Conservation (phyloP, 2,888 invertebrate genomes). For the Malthinus seriepunctatus region DNA sequence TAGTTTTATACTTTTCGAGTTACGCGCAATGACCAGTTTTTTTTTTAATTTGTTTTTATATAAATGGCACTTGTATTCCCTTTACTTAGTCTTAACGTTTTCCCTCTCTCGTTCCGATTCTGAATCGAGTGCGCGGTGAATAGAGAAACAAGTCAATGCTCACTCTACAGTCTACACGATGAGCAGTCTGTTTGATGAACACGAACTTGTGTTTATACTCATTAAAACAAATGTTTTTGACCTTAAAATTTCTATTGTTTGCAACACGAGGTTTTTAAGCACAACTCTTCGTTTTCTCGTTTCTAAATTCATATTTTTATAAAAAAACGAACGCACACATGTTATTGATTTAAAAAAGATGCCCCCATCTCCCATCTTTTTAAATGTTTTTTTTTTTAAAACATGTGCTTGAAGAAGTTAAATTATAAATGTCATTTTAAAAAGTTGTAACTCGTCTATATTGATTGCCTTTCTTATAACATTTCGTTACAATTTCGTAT, state of each 20-base stretch:
- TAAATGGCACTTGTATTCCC: constrained; percentile 12
- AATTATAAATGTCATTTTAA: constrained; percentile 26
- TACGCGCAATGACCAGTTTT: constrained; percentile 38
- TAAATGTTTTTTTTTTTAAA: constrained; percentile 18
- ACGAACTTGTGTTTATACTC: constrained; percentile 12
- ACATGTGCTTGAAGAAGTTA: constrained; percentile 32
- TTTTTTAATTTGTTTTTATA: constrained; percentile 23
- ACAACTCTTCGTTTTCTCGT: background rate
- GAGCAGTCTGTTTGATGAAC: constrained; percentile 9
- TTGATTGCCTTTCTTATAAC: constrained; percentile 24
- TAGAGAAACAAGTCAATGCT: constrained; percentile 12
- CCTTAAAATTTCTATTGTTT: constrained; percentile 17
- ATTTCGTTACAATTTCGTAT: constrained; percentile 21
- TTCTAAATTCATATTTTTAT: background rate
- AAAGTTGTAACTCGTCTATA: constrained; percentile 21
- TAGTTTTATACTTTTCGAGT: constrained; percentile 44
- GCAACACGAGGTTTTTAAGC: background rate
- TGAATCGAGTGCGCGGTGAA: constrained; percentile 1
- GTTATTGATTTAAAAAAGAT: background rate
- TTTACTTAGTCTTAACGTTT: background rate
- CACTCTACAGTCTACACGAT: constrained; percentile 14
- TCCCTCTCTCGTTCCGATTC: too few relatives aligned
- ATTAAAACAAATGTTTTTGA: constrained; percentile 18
- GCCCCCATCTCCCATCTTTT: constrained; percentile 11
- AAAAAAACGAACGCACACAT: background rate